Base-by-base conservation (phyloP, 2,888 invertebrate species). In the Eristalinus aeneus region DNA sequence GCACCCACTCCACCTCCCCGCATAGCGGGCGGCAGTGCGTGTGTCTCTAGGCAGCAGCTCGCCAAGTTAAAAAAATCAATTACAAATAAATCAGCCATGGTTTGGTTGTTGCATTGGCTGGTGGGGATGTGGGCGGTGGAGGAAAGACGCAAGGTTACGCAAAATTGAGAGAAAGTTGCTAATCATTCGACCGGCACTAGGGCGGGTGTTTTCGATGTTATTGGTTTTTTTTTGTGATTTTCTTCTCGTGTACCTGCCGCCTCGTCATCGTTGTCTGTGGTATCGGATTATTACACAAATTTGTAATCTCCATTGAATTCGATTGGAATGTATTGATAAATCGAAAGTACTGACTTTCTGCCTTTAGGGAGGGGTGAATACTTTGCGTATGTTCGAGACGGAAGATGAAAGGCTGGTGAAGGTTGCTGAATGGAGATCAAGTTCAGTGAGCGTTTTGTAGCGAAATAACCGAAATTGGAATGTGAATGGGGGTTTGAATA, bases 161-260 rank as follows among this genome's bases (percentile, higher is more conserved):
- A 80, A 71, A 75, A 71, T 80, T 23, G 22, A 84, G 83, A 83
- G 84, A 84, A 84, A 84, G 84, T 79, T 67, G 65, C 61, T 72
- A 63, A 23, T 60, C 53, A 16, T 32, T 46, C 46, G 60, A 39
- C 56, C 46, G 78, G 36, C 34, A 11, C 61, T 32, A 60, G 39
- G 67, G 79, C 73, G 73, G 83, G 78, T 78, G 83, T 78, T 73
- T 73, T 46, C 46, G 16, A 46, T 39, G n/a, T 46, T 46, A 8
- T n/a, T 78, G 34, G 3, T 68, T 72, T 63, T n/a, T 11, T 16
- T 3, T 31, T 53, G 23, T 27, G 27, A 27, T 27, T 27, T 32
- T 58, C 22, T 2, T 58, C 6, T 32, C 27, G n/a, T 22, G 11
- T 36, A 12, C 11, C 1, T 1, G 10, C n/a, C n/a, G 39, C n/a